Base-by-base conservation (phyloP, 2,113 vertebrate genomes). In the Myiozetetes cayanensis region DNA sequence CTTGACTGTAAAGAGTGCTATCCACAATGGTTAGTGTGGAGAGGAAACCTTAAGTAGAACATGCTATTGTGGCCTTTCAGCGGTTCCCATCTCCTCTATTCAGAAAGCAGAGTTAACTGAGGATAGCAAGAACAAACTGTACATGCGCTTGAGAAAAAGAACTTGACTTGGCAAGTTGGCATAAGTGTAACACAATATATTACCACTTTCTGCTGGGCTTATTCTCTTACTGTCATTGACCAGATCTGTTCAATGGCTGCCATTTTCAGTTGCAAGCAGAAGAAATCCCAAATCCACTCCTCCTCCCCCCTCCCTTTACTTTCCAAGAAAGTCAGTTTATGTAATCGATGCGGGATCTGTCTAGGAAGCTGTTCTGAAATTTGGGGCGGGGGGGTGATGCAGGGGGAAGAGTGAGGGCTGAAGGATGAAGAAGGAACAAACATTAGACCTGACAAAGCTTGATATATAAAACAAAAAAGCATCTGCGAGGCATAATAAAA, bases 401-500 rank as follows among this genome's bases (percentile, higher is more conserved):
- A 75, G 68, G 30, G 73, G 33, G 39, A 86, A 94, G 65, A 87
- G 52, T 41, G 76, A 78, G 56, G 24, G 61, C 68, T 93, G 80
- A 87, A 74, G 56, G 58, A 81, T 58, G 92, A 88, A 86, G 76
- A 41, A 96, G 70, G 87, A 91, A 65, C 92, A 95, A 94, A 86
- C 96, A 96, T 97, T 96, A 73, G 96, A 96, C 89, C 94, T 96
- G 96, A 96, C 96, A 97, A 98, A 98, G 97, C 98, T 97, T 97
- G 97, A 97, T 98, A 97, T 96, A 97, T 96, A 95, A 98, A 98
- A 97, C 97, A 95, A 98, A 97, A 97, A 97, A 92, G 97, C 97
- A 98, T 98, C 98, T 98, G 98, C 85, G 89, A 96, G 85, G 97
- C 98, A 98, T 97, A 98, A 98, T 98, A 98, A 98, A 98, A 97